These are phyloP conservation scores for Amyelois transitella DNA, from an alignment of 1,140 invertebrate genomes.

Conservation along the genomic window DNA sequence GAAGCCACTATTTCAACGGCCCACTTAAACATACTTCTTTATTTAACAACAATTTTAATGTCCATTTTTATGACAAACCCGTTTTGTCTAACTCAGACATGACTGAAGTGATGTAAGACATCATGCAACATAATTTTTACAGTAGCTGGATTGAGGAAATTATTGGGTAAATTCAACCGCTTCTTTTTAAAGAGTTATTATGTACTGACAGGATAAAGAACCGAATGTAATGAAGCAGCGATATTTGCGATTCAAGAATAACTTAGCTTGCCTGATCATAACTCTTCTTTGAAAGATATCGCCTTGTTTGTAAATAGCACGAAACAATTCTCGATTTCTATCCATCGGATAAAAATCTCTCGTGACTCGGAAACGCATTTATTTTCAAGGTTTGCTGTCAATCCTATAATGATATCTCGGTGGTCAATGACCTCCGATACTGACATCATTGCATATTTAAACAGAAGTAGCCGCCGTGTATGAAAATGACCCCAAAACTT, in stretches of 20 bases:
- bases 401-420: background rate
- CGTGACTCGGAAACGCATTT: background rate
- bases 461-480: conserved; percentile 39
- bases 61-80: background rate
- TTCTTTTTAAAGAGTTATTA: too few relatives aligned
- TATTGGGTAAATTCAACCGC: too few relatives aligned
- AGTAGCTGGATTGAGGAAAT: too few relatives aligned
- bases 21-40: conserved; percentile 7
- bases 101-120: too few relatives aligned
- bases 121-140: too few relatives aligned
- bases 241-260: too few relatives aligned
- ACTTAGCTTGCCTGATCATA: too few relatives aligned
- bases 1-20: conserved; percentile 13
- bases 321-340: background rate
- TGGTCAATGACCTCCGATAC: conserved; percentile 45
- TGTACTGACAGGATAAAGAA: too few relatives aligned
- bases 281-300: too few relatives aligned
- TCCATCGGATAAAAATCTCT: background rate
- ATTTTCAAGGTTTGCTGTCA: background rate
- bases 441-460: conserved; percentile 53
- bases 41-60: background rate
- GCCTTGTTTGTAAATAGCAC: too few relatives aligned
- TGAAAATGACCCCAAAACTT: conserved; percentile 61
- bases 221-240: too few relatives aligned
- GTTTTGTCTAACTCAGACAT: background rate